phyloP scores from a whole-genome alignment of 2,113 vertebrate genomes.

The Zosterops japonicus region DNA sequence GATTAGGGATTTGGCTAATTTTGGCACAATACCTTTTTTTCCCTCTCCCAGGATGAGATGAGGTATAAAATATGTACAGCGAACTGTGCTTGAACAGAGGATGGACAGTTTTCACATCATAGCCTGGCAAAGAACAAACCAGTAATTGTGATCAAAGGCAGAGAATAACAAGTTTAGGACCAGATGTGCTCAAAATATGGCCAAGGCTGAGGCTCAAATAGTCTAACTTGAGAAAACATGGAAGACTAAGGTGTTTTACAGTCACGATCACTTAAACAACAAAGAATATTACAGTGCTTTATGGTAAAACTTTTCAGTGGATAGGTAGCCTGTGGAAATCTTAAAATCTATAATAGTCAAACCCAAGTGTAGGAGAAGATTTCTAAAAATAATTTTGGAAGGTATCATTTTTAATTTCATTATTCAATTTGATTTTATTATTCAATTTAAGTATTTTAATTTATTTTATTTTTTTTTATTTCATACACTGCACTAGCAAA shows the following conservation, averaged over 20 bases:
- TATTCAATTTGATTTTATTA: not conserved
- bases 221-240: not conserved
- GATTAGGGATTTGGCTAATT: not conserved
- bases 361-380: not conserved
- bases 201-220: not conserved
- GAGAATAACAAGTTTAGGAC: not conserved
- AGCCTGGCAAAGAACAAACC: not conserved
- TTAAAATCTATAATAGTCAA: not conserved
- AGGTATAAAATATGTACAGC: not conserved
- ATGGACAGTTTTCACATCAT: not conserved
- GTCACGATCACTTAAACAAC: not conserved
- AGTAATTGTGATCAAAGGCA: not conserved
- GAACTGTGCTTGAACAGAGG: not conserved
- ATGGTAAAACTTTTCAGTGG: not conserved
- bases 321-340: not conserved
- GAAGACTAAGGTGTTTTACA: not conserved
- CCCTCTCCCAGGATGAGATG: not conserved
- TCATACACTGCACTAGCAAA: not conserved
- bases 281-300: not conserved
- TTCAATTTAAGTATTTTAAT: not conserved
- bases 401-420: not conserved
- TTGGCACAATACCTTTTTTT: not conserved
- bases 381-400: not conserved
- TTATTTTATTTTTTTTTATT: not conserved
- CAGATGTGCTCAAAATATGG: not conserved